Evolutionary conservation across 2,888 invertebrate species (phyloP), one percentile per base, ranked within the genome.

Genomic region (Clepsis dumicolana): DNA sequence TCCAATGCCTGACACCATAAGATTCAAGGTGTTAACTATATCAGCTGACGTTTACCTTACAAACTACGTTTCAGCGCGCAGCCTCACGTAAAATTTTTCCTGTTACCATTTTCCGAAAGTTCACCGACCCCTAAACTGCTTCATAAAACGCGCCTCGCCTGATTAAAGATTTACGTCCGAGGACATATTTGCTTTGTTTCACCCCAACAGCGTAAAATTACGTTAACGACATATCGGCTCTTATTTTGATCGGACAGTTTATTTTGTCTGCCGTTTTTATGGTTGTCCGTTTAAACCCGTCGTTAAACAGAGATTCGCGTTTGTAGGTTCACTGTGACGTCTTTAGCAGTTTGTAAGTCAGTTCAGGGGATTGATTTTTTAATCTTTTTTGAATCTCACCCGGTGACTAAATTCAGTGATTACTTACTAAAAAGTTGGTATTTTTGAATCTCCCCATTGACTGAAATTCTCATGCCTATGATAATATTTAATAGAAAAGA

Each of bases 61-160:
- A n/a, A n/a, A n/a, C n/a, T n/a, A n/a, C n/a, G n/a, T n/a, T n/a
- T n/a, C n/a, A n/a, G n/a, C n/a, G n/a, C n/a, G 10, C 38, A 38
- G 38, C 12, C 10, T 48, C 4, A 4, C 21, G 21, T 48, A 10
- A 2, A 24, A 53, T 68, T 68, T n/a, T 68, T 63, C 68, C 64
- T 59, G 68, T 68, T 68, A 44, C 27, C 32, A 64, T 64, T 64
- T 68, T 59, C 44, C 52, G 29, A 53, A 29, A 53, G 68, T 68
- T 68, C 68, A 53, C 32, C 59, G 68, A 68, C 52, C 68, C 50
- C 38, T 24, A 72, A 73, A 78, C 79, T 81, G 67, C 72, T 35
- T 79, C 80, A 86, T 87, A 87, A 88, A 90, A 85, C n/a, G n/a
- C n/a, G n/a, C n/a, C n/a, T 2, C 4, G 81, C 81, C 76, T 74